Conservation (phyloP, 2,797 vertebrate genomes). For the Lithobates sylvaticus region DNA sequence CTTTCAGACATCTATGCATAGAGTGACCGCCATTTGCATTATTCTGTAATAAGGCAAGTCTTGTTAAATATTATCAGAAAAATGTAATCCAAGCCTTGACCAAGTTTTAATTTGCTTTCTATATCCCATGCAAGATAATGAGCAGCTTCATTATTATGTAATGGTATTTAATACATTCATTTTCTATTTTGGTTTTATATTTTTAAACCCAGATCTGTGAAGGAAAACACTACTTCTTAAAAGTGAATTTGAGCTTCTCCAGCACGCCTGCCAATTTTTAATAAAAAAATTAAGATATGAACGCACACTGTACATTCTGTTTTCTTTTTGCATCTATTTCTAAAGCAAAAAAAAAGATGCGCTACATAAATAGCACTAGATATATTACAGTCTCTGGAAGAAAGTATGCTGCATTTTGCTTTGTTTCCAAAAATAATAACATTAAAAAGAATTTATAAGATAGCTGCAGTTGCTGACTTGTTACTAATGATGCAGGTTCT, state of each 20-base stretch:
- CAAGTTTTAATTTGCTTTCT: slow-evolving; percentile 18
- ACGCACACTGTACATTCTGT: background rate
- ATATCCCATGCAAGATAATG: slow-evolving; percentile 25
- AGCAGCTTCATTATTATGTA: slow-evolving; percentile 34
- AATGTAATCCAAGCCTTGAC: slow-evolving; percentile 6
- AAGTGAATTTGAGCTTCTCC: slow-evolving; percentile 20
- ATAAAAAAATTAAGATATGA: background rate
- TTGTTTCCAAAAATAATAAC: too few relatives aligned
- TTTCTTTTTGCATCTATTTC: background rate
- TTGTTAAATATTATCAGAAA: slow-evolving; percentile 9
- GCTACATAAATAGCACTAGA: too few relatives aligned
- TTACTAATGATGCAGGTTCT: too few relatives aligned
- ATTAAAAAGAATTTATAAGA: too few relatives aligned
- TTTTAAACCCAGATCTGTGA: slow-evolving; percentile 30
- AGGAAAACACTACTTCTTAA: background rate
- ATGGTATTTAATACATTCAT: slow-evolving; percentile 7
- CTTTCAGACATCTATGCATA: background rate
- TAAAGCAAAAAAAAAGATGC: too few relatives aligned
- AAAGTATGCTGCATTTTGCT: too few relatives aligned
- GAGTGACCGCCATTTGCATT: background rate
- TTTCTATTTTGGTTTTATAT: slow-evolving; percentile 37
- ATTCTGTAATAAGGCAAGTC: slow-evolving; percentile 5
- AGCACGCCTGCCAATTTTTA: slow-evolving; percentile 16
- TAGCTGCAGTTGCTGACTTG: too few relatives aligned
- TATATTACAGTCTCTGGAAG: too few relatives aligned